Evolutionary conservation across 1,140 invertebrate species (phyloP), one percentile per base, ranked within the genome.

Genomic region (Trachymyrmex cornetzi): DNA sequence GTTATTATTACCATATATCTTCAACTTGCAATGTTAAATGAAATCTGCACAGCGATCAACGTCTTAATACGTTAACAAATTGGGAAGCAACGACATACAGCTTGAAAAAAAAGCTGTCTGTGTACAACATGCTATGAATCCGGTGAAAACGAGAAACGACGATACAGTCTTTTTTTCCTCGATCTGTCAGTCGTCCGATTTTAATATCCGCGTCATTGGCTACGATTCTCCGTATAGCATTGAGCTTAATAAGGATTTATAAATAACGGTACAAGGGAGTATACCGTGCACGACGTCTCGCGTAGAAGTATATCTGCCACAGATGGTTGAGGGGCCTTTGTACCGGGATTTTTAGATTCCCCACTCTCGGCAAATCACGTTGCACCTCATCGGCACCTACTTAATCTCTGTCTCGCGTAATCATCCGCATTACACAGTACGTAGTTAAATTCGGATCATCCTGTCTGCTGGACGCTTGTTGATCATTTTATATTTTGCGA

Each of bases 281-380:
- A 74, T 74, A 34, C 38, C 14, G 30, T 48, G 64, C 30, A 71
- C 64, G 77, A 80, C 22, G 77, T 71, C 48, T 71, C 50, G 16
- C 64, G n/a, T 22, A 22, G 55, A 75, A 84, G 69, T 84, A 53
- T 75, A 84, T 74, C 66, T 75, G 55, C 69, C 69, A 34, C 80
- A 84, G 80, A 84, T 84, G 80, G 69, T 84, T 84, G 69, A 84
- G 80, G 44, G 16, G 80, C n/a, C 24, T 84, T 84, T 84, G 80
- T 84, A 84, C 11, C 69, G 80, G 38, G 27, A 84, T 63, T 84
- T 84, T 74, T 84, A 48, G 24, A 84, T 61, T 34, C 50, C 44
- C 19, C 24, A 34, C 38, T 57, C 38, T 44, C 34, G 67, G 55
- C 44, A 48, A 50, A 61, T 27, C 55, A 48, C 38, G 27, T 63